phyloP scores from a whole-genome alignment of 2,888 invertebrate genomes.

The Horisme vitalbata region DNA sequence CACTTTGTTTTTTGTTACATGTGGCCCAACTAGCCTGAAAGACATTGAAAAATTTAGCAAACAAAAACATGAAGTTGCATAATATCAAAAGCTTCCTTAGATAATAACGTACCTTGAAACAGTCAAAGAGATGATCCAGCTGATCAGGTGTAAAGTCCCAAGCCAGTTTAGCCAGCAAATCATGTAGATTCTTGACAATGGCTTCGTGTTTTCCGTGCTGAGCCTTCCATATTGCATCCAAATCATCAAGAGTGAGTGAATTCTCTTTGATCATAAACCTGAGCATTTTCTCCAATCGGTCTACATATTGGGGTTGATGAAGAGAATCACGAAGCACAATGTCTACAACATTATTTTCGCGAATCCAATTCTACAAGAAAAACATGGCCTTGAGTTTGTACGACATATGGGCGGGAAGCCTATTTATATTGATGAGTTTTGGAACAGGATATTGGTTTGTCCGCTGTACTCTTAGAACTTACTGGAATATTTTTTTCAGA shows the following conservation, averaged over 20 bases:
- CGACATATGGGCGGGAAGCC: neutral
- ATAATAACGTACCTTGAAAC: slow-evolving; percentile 89
- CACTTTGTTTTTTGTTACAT: slow-evolving; percentile 97
- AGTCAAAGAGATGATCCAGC: slow-evolving; percentile 97
- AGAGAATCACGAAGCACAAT: slow-evolving; percentile 97
- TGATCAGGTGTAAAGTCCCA: slow-evolving; percentile 99
- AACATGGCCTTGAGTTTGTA: neutral
- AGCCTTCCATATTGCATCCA: slow-evolving; percentile 98
- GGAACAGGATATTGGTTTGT: neutral
- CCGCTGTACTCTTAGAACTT: neutral
- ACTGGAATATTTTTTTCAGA: no score
- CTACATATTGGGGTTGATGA: slow-evolving; percentile 99
- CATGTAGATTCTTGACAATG: slow-evolving; percentile 98
- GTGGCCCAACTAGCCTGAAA: slow-evolving; percentile 94
- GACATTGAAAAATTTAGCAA: slow-evolving; percentile 1
- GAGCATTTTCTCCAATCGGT: slow-evolving; percentile 98
- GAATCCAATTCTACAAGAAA: slow-evolving; percentile 92
- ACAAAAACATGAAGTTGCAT: neutral
- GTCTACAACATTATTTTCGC: slow-evolving; percentile 96
- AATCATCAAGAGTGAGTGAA: slow-evolving; percentile 93
- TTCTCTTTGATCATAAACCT: slow-evolving; percentile 98
- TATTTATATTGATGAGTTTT: neutral
- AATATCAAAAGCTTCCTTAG: neutral
- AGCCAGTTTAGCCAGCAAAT: slow-evolving; percentile 96
- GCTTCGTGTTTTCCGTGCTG: slow-evolving; percentile 99